Conservation (phyloP, 1,140 invertebrate species). For the Atta colombica region DNA sequence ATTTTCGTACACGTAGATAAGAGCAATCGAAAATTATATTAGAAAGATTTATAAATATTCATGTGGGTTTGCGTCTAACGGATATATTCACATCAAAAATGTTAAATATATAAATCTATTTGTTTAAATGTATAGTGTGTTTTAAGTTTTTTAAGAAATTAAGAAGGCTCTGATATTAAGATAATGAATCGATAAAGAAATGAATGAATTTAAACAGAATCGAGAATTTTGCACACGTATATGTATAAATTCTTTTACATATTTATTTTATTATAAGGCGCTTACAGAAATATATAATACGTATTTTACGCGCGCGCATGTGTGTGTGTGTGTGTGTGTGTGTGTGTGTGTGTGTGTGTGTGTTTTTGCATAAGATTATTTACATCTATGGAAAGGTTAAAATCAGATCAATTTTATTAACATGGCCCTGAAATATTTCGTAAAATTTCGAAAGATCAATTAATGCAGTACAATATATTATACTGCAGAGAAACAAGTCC, state of each 20-base stretch:
- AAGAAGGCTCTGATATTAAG: background rate
- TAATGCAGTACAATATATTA: background rate
- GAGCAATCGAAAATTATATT: background rate
- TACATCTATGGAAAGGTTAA: background rate
- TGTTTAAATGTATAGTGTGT: background rate
- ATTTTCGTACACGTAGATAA: background rate
- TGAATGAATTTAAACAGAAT: background rate
- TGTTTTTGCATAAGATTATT: background rate
- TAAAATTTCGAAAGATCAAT: background rate
- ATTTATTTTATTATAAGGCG: background rate
- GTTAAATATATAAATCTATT: background rate
- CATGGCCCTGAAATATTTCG: slow-evolving; percentile 15
- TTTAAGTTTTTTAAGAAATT: background rate
- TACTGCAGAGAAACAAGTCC: no score
- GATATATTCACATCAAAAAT: background rate
- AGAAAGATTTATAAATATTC: slow-evolving; percentile 7
- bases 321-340: no score
- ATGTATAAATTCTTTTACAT: background rate
- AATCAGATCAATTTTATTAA: background rate
- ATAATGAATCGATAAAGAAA: background rate
- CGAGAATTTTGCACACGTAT: background rate
- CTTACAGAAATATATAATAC: no score
- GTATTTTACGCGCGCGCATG: no score
- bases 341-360: no score
- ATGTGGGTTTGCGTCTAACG: background rate